Evolutionary conservation across 2,797 vertebrate genomes (phyloP), one percentile per base, ranked within the genome.

Genomic region (Decapterus maruadsi): DNA sequence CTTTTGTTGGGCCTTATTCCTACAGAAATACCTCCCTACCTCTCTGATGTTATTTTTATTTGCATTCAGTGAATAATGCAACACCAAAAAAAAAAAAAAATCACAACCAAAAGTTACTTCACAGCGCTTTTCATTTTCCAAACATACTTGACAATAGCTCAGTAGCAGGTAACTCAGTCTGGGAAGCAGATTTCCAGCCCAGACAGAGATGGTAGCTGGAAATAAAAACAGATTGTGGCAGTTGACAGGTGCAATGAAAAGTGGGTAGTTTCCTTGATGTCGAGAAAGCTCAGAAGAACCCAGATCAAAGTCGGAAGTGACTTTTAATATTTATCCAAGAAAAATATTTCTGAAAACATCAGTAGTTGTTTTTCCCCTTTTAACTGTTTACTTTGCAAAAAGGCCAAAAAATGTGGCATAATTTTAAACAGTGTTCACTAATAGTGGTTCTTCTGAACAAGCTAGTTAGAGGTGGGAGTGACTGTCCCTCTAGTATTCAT

Each of bases 291-390:
- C 82, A 87, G 87, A 93, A 86, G 87, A 86, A 83, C 50, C 36
- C 22, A 90, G 91, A 92, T 93, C 89, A 92, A 91, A 91, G 91
- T 90, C 88, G 78, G 43, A 50, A 78, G 74, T 92, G 84, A 92
- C 80, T 92, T 92, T 92, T 92, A 91, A 90, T 90, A 91, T 90
- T 87, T 87, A 92, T 92, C 88, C 85, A 88, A 87, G 82, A 87
- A 90, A 89, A 87, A 81, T 76, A 91, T 88, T 85, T 90, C 86
- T 74, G 79, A 91, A 82, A 90, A 87, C 88, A 91, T 91, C 89
- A 89, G 81, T 89, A 57, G 86, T 69, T 92, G 80, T 90, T 89
- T 91, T 83, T 72, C 59, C 36, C 74, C 81, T 89, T 89, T 80
- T 16, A 83, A 83, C 71, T 59, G 71, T 86, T 90, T 87, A 77